Base-by-base conservation (phyloP, 2,797 vertebrate genomes). In the Anabas testudineus region DNA sequence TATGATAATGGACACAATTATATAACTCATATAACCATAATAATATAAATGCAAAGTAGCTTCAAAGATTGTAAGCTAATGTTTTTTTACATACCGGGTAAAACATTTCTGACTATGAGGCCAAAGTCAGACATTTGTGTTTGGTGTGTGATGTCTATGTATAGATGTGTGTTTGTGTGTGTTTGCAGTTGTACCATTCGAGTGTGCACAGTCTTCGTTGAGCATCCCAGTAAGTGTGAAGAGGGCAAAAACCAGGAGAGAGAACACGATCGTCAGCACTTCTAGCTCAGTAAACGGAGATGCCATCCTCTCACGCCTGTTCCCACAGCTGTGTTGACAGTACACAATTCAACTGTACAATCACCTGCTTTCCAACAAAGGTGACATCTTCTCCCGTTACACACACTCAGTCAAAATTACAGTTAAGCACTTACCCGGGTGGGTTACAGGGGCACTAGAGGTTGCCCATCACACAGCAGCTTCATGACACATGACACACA, bases 241-340 rank as follows among this genome's bases (percentile, higher is more conserved):
- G 55, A 95, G 81, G 72, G 75, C 45, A 30, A 94, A 94, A 39
- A 93, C 87, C 78, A 92, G 37, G 21, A 94, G 78, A 36, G 91
- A 92, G 63, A 94, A 90, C 34, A 91, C 2, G 66, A 94, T 86
- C 5, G 52, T 83, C 70, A 83, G 13, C 46, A 28, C 81, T 75
- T 95, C 92, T 70, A 94, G 67, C 79, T 94, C 91, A 2, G 87
- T 82, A 21, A 87, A 69, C 3, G 67, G 65, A 63, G 77, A 88
- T 2, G 79, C 85, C 93, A 94, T 94, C 80, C 71, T 48, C 32
- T 39, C 60, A 34, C 42, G n/a, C 26, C 32, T 1, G 1, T 28
- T 12, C 41, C 43, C 18, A 24, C 55, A 19, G 45, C 72, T 81
- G 49, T 51, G 58, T 39, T 7, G 1, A 46, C 36, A 34, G 19